A percentile compares a stretch with the other conserved stretches of the same genome.
These are phyloP conservation scores for Chlamydotis undulata DNA, from an alignment of 2,113 vertebrate genomes.

Conservation along the genomic window DNA sequence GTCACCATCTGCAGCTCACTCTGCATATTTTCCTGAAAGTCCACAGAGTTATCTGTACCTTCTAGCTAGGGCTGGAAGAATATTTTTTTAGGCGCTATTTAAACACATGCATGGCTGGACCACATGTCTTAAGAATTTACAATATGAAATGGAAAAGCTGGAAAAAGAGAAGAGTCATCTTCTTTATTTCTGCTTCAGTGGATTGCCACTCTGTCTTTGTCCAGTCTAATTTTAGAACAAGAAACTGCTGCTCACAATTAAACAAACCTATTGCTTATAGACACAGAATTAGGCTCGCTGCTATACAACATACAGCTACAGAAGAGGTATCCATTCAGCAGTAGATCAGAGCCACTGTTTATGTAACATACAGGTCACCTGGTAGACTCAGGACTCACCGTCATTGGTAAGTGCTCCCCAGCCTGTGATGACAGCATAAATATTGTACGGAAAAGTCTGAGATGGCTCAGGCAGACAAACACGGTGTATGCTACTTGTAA, in stretches of 20 bases:
- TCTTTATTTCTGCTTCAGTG: neutral
- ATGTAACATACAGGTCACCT: neutral
- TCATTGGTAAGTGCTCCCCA: conserved; percentile 83
- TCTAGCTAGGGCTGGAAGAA: neutral
- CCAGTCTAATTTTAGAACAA: neutral
- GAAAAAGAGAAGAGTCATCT: neutral
- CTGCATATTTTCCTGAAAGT: neutral
- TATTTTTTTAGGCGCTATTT: neutral
- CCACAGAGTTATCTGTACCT: neutral
- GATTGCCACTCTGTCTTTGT: neutral
- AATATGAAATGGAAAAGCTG: neutral
- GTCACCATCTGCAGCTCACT: neutral
- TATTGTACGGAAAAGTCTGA: conserved; percentile 74
- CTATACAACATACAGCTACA: neutral
- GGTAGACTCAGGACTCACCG: conserved; percentile 51
- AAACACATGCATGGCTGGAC: neutral
- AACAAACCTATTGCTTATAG: neutral
- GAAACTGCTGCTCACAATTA: neutral
- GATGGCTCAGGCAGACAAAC: conserved; percentile 84
- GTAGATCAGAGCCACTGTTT: neutral
- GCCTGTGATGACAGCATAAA: conserved; percentile 80
- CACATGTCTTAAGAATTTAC: neutral
- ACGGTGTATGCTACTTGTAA: conserved; percentile 74
- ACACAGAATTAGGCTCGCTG: neutral
- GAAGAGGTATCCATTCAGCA: neutral